A percentile compares a stretch with the other conserved stretches of the same genome.
These are phyloP conservation scores for Casuarius casuarius DNA, from an alignment of 2,113 vertebrate species.

Conservation along the genomic window DNA sequence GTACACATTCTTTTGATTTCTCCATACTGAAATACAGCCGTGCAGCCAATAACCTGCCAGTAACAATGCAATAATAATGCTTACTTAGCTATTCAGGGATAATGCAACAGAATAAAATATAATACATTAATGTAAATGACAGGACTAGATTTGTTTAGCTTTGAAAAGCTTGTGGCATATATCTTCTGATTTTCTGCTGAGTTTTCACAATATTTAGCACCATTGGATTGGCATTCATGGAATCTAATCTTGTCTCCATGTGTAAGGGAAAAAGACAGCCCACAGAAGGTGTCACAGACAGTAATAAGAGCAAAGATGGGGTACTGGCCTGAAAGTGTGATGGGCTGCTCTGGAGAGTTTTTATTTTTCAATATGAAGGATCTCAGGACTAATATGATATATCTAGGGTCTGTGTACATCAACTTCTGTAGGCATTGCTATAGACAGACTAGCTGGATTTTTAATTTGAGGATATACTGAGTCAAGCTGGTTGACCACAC, in stretches of 20 bases:
- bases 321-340: background rate
- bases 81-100: background rate
- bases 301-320: background rate
- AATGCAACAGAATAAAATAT: constrained; percentile 21
- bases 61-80: background rate
- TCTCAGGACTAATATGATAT: background rate
- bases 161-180: background rate
- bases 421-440: background rate
- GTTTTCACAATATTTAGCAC: background rate
- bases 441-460: background rate
- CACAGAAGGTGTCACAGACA: background rate
- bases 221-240: background rate
- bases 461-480: background rate
- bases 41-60: background rate
- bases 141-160: background rate
- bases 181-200: background rate
- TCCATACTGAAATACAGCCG: background rate
- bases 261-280: background rate
- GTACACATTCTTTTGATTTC: background rate
- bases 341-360: background rate
- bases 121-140: background rate
- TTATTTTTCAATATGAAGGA: background rate
- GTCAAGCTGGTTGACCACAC: background rate
- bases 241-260: background rate
- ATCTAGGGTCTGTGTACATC: background rate